These are phyloP conservation scores for Mesorhabditis spiculigera DNA, from an alignment of 2,888 invertebrate species.

Conservation along the genomic window DNA sequence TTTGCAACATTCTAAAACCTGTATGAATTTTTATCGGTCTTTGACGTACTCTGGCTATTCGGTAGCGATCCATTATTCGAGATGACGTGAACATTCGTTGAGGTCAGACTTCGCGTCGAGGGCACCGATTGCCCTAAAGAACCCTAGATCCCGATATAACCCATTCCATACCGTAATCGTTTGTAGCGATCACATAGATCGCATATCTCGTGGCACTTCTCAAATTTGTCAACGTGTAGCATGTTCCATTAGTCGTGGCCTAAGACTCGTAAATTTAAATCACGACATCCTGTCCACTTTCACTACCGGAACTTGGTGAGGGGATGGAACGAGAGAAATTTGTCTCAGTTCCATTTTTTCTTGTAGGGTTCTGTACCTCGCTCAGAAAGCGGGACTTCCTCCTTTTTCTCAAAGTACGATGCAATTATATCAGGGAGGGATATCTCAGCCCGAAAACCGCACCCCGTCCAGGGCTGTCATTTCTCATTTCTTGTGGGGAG, in stretches of 20 bases:
- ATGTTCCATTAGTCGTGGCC: slow-evolving; percentile 70
- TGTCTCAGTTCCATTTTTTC: too few species aligned
- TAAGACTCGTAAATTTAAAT: slow-evolving; percentile 47
- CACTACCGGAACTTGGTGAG: too few species aligned
- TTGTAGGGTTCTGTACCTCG: too few species aligned
- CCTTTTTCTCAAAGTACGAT: too few species aligned
- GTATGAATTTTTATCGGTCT: not conserved
- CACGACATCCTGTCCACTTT: too few species aligned
- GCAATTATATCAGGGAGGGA: too few species aligned
- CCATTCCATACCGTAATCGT: slow-evolving; percentile 68
- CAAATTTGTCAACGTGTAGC: slow-evolving; percentile 67
- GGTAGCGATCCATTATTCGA: slow-evolving; percentile 29
- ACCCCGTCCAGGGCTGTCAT: too few species aligned
- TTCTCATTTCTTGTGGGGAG: too few species aligned
- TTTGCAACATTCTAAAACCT: slow-evolving; percentile 36
- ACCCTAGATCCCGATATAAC: not conserved
- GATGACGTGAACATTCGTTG: slow-evolving; percentile 35
- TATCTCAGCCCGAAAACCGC: too few species aligned
- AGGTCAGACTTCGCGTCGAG: slow-evolving; percentile 33
- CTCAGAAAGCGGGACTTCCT: too few species aligned
- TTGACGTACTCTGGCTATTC: slow-evolving; percentile 25
- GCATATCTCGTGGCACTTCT: slow-evolving; percentile 73
- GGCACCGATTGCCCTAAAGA: slow-evolving; percentile 24
- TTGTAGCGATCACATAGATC: slow-evolving; percentile 76
- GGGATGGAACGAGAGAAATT: too few species aligned